Evolutionary conservation across 1,140 invertebrate genomes (phyloP).

Genomic region (Drosophila yakuba): DNA sequence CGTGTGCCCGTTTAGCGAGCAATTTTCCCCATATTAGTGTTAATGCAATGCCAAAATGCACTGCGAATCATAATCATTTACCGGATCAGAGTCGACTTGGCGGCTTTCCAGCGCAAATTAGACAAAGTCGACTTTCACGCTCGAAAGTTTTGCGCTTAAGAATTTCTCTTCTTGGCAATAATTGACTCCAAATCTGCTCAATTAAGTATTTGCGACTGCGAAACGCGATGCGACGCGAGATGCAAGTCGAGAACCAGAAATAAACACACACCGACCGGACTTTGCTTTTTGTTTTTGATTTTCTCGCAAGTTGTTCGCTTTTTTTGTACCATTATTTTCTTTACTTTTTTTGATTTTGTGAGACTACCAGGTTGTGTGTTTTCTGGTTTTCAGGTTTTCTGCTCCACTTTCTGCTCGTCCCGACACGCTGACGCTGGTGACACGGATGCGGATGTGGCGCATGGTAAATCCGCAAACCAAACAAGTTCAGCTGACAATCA

Average conservation of each 20-base stretch:
- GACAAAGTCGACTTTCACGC: constrained; percentile 70
- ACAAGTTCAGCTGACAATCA: constrained; percentile 79
- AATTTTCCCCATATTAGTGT: constrained; percentile 52
- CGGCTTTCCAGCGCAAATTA: constrained; percentile 59
- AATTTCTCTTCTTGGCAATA: constrained; percentile 82
- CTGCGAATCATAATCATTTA: constrained; percentile 44
- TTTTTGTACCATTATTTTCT: constrained; percentile 6
- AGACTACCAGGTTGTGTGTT: background rate
- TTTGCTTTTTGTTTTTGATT: constrained; percentile 11
- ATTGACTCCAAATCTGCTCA: constrained; percentile 78
- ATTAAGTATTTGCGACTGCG: constrained; percentile 70
- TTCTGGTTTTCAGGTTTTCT: constrained; percentile 60
- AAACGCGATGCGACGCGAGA: constrained; percentile 34
- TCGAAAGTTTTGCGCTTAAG: constrained; percentile 69
- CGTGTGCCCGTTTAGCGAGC: constrained; percentile 56
- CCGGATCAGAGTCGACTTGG: constrained; percentile 21
- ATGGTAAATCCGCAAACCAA: constrained; percentile 68
- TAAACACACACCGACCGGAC: constrained; percentile 40
- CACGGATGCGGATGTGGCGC: constrained; percentile 71
- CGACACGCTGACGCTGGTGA: constrained; percentile 49
- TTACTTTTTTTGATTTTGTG: constrained; percentile 10
- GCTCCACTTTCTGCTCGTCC: constrained; percentile 70
- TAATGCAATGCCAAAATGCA: constrained; percentile 57
- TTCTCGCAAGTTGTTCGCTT: constrained; percentile 1
- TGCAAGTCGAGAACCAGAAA: constrained; percentile 65